Evolutionary conservation across 2,888 invertebrate genomes (phyloP).

Genomic region (Stegophylla sp.): DNA sequence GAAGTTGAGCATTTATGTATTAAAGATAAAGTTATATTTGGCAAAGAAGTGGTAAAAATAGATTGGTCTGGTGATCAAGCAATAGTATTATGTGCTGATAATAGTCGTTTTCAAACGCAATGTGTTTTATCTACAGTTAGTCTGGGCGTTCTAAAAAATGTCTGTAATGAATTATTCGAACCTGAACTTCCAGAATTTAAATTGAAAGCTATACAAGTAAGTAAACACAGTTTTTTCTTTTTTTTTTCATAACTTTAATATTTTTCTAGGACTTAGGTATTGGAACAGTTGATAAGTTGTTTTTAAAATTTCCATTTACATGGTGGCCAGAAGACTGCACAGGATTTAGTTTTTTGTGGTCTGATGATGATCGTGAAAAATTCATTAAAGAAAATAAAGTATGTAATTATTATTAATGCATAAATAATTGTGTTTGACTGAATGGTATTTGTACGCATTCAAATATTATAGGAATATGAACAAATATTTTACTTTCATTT

Average conservation of each 20-base stretch:
- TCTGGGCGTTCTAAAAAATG: slow-evolving; percentile 74
- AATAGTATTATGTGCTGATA: slow-evolving; percentile 69
- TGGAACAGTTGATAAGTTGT: slow-evolving; percentile 75
- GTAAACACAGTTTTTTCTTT: background rate
- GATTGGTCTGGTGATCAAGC: slow-evolving; percentile 65
- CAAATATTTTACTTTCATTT: no score
- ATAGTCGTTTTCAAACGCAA: slow-evolving; percentile 69
- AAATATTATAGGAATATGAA: no score
- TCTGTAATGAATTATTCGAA: slow-evolving; percentile 69
- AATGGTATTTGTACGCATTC: no score
- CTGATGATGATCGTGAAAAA: slow-evolving; percentile 67
- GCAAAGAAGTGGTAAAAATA: slow-evolving; percentile 69
- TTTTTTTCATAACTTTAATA: background rate
- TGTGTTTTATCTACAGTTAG: slow-evolving; percentile 75
- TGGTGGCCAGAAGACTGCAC: slow-evolving; percentile 72
- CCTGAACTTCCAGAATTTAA: slow-evolving; percentile 70
- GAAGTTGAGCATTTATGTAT: slow-evolving; percentile 42
- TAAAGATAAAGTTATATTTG: slow-evolving; percentile 66
- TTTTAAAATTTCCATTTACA: slow-evolving; percentile 70
- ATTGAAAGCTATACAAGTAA: slow-evolving; percentile 68
- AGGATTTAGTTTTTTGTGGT: slow-evolving; percentile 71
- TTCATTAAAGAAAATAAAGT: slow-evolving; percentile 60
- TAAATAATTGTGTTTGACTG: background rate
- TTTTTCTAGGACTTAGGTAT: slow-evolving; percentile 68
- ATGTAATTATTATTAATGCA: slow-evolving; percentile 7